Evolutionary conservation across 2,888 invertebrate species (phyloP), one percentile per base, ranked within the genome.

Genomic region (Ophraella communa): DNA sequence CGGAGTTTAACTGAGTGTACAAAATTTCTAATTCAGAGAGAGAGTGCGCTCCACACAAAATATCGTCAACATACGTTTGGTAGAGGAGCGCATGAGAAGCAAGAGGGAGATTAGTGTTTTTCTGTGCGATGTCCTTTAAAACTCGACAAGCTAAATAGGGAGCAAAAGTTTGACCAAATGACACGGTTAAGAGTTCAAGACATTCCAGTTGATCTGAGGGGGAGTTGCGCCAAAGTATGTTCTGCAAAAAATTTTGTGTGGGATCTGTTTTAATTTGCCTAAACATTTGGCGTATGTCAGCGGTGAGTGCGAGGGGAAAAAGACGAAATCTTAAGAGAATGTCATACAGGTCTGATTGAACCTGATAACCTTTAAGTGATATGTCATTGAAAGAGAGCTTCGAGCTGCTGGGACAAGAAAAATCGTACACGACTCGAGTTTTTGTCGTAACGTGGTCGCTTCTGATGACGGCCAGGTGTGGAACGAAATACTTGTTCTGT

Each of bases 161-260:
- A 20, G 54, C 54, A 39, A 30, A 65, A 58, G 64, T 66, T 18
- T 61, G 68, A 7, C 66, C 67, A 51, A 65, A 71, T 17, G 67
- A 69, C 0, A 71, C 63, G 3, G 71, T 69, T 17, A 17, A 14
- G 0, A 70, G 24, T 53, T 67, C 65, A 8, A 67, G 45, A 52
- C 67, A 66, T 27, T 65, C 23, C 4, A 69, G 18, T 1, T 53
- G 51, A 44, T 68, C 55, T 4, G 10, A 4, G 7, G 65, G 61
- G n/a, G 39, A 14, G 17, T 66, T 59, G 14, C 71, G 39, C 68
- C 69, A 71, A 2, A 71, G 20, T 59, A 69, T 68, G n/a, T 68
- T 65, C 39, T 64, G 62, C 8, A 27, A 27, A 27, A 27, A 27
- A 7, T 4, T 27, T 27, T 27, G 2, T 2, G 1, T 27, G 7